Base-by-base conservation (phyloP, 2,888 invertebrate species). In the Cryptus viduatorius region DNA sequence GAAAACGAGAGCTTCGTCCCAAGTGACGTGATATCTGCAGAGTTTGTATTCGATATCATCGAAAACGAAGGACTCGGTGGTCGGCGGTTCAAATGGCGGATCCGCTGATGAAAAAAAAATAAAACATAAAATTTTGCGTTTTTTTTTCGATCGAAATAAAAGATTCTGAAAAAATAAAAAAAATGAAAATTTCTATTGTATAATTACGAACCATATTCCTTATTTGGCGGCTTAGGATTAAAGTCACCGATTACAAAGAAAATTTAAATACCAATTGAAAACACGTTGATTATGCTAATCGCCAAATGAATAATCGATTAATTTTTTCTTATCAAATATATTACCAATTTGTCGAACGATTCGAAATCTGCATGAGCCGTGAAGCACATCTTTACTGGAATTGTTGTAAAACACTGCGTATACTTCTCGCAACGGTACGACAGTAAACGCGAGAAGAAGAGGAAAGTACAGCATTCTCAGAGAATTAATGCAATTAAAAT, bases 1-100 rank as follows among this genome's bases (percentile, higher is more conserved):
- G 83, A 89, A 87, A 4, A 87, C 75, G 19, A 46, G 80, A 29
- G 88, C 88, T 46, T 89, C 89, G 68, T 89, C 86, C 87, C 88
- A 89, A 29, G 86, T 86, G 8, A 89, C 87, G 53, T 80, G 84
- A 81, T 87, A 88, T 68, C 79, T 83, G 65, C 87, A 86, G 24
- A 89, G 85, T 24, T 86, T 79, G 72, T 89, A 89, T 69, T 87
- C 87, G 24, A 85, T 53, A 48, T 87, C 81, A 29, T 89, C 76
- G 5, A 86, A 67, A 7, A 87, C 77, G 61, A 86, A 87, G 16
- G 84, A 80, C 14, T 78, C 84, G 24, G 69, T 81, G 78, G 81
- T 78, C 42, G 84, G 81, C 53, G 56, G 68, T 69, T 24, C 64
- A 16, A 42, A 29, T 29, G 64, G n/a, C 46, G 64, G 46, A 19